Base-by-base conservation (phyloP, 2,888 invertebrate species). In the Thera obeliscata region DNA sequence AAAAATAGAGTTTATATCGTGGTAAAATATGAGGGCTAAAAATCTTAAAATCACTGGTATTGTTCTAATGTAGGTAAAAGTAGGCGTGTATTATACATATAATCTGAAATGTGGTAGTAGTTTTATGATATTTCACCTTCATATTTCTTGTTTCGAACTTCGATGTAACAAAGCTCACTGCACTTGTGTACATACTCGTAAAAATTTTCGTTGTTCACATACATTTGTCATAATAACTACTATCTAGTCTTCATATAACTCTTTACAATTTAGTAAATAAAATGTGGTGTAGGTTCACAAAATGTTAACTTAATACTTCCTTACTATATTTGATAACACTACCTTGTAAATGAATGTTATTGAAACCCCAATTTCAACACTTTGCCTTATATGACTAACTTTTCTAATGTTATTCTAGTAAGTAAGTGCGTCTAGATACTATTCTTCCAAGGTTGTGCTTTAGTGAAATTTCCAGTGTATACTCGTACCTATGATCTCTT, bases 391-490 rank as follows among this genome's bases (percentile, higher is more conserved):
- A 89, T 81, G 77, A 90, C 86, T 87, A 87, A 86, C 83, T 87
- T 88, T 85, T 89, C 87, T 88, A 90, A 90, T 85, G 84, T 87
- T 85, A 88, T 83, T 87, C 83, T 91, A 92, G 91, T 87, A 64
- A 78, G 82, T 93, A 93, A 93, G 91, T 80, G 88, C 91, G 82
- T 90, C 86, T 93, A 93, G 92, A 77, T 92, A 91, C 91, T 92
- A 92, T 91, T 93, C 91, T 92, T 93, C 93, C 91, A 93, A 88
- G 93, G 93, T 93, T 93, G 93, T 93, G 93, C 93, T 92, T 93
- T 91, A 91, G 91, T 91, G 90, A 91, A 87, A 88, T 91, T 90
- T 86, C 87, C 87, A 85, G 83, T 69, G 79, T 87, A 81, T 84
- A 87, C 83, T 9, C 6, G 6, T 6, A 6, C 3, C 80, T 81